phyloP scores from a whole-genome alignment of 2,113 vertebrate genomes.

The Dicentrarchus labrax region DNA sequence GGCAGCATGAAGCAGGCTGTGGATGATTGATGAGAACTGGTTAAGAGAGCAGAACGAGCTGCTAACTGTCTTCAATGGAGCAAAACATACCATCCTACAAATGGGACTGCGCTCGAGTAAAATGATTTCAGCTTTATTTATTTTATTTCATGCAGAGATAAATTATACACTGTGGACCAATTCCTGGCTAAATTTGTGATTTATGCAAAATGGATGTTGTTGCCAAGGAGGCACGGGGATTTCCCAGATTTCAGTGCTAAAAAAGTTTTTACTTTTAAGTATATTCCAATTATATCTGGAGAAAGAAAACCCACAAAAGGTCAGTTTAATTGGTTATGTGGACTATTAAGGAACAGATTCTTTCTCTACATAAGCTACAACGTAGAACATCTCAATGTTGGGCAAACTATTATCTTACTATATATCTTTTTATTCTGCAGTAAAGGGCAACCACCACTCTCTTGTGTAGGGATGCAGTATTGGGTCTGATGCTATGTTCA shows the following conservation, averaged over 20 bases:
- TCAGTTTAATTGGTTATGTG: not conserved
- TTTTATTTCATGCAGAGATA: slow-evolving; percentile 40
- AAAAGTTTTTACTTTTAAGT: slow-evolving; percentile 2
- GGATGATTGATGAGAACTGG: slow-evolving; percentile 70
- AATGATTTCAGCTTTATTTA: slow-evolving; percentile 53
- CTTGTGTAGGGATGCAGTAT: not conserved
- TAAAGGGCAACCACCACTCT: not conserved
- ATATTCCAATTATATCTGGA: not conserved
- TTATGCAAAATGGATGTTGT: not conserved
- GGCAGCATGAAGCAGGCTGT: slow-evolving; percentile 44
- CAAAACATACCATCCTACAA: slow-evolving; percentile 40
- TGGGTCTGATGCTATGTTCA: too few relatives aligned
- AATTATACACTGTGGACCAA: slow-evolving; percentile 23
- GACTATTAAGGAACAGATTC: not conserved
- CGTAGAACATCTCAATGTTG: not conserved
- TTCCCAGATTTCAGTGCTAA: slow-evolving; percentile 25
- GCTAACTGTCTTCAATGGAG: slow-evolving; percentile 52
- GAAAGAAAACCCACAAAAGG: not conserved
- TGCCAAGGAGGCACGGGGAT: slow-evolving; percentile 17
- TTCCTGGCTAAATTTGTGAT: not conserved
- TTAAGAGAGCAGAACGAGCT: slow-evolving; percentile 50
- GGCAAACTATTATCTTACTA: not conserved
- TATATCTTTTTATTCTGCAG: not conserved
- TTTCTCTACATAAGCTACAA: not conserved
- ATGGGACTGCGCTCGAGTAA: slow-evolving; percentile 34